phyloP scores from a whole-genome alignment of 2,113 vertebrate species.

The Psephotus haematonotus region DNA sequence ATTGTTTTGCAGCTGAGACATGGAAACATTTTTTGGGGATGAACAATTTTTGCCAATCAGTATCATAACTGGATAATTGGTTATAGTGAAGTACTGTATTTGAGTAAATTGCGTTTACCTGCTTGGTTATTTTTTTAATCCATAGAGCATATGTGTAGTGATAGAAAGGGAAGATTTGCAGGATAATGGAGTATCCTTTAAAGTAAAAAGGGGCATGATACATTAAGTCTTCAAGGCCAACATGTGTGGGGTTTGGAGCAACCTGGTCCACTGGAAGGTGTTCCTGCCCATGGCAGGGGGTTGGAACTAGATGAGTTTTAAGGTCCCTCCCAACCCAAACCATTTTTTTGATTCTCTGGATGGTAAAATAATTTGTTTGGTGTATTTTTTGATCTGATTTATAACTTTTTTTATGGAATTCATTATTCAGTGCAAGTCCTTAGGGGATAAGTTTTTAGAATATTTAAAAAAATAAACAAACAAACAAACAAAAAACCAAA shows the following conservation, averaged over 20 bases:
- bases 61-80: background rate
- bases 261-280: background rate
- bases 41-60: background rate
- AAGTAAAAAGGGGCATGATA: background rate
- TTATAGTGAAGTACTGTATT: background rate
- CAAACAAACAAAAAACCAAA: too few relatives aligned
- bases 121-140: background rate
- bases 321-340: background rate
- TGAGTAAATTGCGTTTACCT: background rate
- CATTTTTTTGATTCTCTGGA: background rate
- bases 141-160: accelerated
- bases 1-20: background rate
- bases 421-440: background rate
- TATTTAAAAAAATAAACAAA: too few relatives aligned
- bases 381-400: background rate
- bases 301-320: background rate
- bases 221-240: background rate
- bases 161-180: background rate
- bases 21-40: background rate
- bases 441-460: background rate
- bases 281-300: background rate
- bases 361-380: background rate
- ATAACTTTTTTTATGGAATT: background rate
- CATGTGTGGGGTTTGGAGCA: background rate
- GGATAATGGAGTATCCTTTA: background rate